These are phyloP conservation scores for Manis pentadactyla DNA, from an alignment of 2,797 vertebrate species.

Conservation along the genomic window DNA sequence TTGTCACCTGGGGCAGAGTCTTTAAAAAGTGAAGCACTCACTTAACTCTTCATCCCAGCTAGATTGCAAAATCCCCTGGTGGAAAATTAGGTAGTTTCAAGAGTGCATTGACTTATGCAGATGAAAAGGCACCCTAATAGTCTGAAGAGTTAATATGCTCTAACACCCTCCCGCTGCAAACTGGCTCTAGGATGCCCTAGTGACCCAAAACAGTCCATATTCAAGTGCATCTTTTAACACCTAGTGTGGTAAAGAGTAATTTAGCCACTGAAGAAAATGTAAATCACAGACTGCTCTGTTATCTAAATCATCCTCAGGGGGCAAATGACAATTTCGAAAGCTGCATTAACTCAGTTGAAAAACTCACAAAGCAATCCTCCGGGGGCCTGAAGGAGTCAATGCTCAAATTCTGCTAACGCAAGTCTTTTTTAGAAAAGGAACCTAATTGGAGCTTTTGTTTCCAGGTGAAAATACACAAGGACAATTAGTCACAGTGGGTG, in stretches of 20 bases:
- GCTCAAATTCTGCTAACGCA: background rate
- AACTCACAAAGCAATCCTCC: background rate
- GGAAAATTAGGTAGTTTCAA: constrained; percentile 63
- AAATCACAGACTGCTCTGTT: background rate
- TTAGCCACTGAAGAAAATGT: constrained; percentile 52
- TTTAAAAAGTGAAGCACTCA: constrained; percentile 55
- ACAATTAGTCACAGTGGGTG: background rate
- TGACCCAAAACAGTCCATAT: background rate
- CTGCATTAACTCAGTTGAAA: background rate
- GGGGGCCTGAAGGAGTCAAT: background rate
- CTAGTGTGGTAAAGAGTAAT: constrained; percentile 10
- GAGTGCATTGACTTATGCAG: constrained; percentile 12
- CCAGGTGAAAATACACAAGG: background rate
- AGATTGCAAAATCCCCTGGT: constrained; percentile 62
- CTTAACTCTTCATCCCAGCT: constrained; percentile 61
- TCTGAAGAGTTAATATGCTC: constrained; percentile 41
- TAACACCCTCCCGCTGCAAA: background rate
- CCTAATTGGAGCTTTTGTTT: background rate
- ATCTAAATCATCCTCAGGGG: constrained; percentile 11
- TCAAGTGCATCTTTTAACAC: constrained; percentile 24
- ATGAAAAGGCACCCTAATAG: constrained; percentile 32
- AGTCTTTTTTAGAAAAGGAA: background rate
- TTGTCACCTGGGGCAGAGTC: constrained; percentile 30
- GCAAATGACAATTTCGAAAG: background rate
- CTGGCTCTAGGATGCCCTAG: background rate